These are phyloP conservation scores for Agelastica alni DNA, from an alignment of 2,888 invertebrate species.

Conservation along the genomic window DNA sequence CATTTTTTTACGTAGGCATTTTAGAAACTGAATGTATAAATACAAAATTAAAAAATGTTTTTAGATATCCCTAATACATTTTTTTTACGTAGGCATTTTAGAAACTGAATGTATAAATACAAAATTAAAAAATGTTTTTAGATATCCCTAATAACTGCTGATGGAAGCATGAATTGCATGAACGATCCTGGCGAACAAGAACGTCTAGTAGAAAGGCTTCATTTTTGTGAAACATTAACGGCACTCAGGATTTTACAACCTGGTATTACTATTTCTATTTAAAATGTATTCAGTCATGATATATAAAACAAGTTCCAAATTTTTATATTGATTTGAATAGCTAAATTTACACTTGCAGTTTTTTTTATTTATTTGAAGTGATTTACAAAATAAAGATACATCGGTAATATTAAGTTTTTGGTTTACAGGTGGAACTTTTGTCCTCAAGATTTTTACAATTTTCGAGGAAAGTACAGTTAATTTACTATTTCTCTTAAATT, in stretches of 20 bases:
- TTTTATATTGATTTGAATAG: too few relatives aligned
- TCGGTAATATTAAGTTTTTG: constrained; percentile 17
- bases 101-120: too few relatives aligned
- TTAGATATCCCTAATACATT: constrained; percentile 69
- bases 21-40: too few relatives aligned
- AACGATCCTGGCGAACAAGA: constrained; percentile 88
- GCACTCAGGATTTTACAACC: constrained; percentile 71
- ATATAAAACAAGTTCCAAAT: too few relatives aligned
- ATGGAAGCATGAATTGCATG: constrained; percentile 91
- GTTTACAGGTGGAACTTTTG: constrained; percentile 71
- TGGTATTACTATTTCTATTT: too few relatives aligned
- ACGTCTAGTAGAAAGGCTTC: constrained; percentile 72
- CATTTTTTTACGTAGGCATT: too few relatives aligned
- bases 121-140: too few relatives aligned
- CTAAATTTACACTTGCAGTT: too few relatives aligned
- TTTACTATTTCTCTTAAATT: constrained; percentile 77
- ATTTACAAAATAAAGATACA: constrained; percentile 1
- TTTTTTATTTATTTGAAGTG: too few relatives aligned
- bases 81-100: too few relatives aligned
- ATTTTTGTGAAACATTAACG: constrained; percentile 81
- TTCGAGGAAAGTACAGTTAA: constrained; percentile 83
- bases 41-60: too few relatives aligned
- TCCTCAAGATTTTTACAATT: constrained; percentile 89
- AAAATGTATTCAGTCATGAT: too few relatives aligned
- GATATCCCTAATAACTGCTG: constrained; percentile 81